Evolutionary conservation across 2,113 vertebrate species (phyloP).

Genomic region (Xiphias gladius): DNA sequence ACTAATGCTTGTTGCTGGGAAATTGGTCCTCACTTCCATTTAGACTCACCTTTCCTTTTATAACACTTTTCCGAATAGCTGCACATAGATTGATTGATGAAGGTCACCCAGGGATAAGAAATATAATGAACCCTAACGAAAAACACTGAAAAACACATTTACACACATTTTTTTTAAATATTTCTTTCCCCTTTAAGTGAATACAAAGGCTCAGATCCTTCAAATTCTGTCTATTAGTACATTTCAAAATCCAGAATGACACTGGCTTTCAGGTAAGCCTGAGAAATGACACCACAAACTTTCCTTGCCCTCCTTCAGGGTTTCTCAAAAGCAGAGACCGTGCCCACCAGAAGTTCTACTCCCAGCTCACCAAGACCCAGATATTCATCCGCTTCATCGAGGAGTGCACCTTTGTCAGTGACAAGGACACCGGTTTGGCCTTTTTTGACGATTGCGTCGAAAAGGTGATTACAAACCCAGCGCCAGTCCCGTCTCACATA

Average conservation of each 20-base stretch:
- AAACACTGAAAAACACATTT: not conserved
- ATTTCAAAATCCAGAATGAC: not conserved
- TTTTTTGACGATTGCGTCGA: slow-evolving; percentile 99
- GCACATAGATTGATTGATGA: not conserved
- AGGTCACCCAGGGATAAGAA: not conserved
- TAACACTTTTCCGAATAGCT: not conserved
- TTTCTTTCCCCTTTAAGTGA: not conserved
- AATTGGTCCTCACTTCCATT: slow-evolving; percentile 19
- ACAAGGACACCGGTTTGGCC: slow-evolving; percentile 97
- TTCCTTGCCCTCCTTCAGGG: slow-evolving; percentile 78
- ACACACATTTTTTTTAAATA: not conserved
- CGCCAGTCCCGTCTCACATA: not conserved
- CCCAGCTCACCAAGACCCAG: slow-evolving; percentile 94
- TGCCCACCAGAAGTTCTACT: slow-evolving; percentile 96
- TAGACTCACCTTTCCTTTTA: not conserved
- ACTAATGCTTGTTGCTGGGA: slow-evolving; percentile 49
- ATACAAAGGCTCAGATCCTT: not conserved
- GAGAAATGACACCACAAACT: not conserved
- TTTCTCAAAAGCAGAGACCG: slow-evolving; percentile 98
- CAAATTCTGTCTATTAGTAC: not conserved
- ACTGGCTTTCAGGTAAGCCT: not conserved
- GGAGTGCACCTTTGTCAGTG: slow-evolving; percentile 98
- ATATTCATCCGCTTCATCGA: slow-evolving; percentile 99
- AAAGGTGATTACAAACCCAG: slow-evolving; percentile 86
- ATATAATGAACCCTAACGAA: not conserved